phyloP scores from a whole-genome alignment of 2,888 invertebrate genomes.

The Lithodes maja region DNA sequence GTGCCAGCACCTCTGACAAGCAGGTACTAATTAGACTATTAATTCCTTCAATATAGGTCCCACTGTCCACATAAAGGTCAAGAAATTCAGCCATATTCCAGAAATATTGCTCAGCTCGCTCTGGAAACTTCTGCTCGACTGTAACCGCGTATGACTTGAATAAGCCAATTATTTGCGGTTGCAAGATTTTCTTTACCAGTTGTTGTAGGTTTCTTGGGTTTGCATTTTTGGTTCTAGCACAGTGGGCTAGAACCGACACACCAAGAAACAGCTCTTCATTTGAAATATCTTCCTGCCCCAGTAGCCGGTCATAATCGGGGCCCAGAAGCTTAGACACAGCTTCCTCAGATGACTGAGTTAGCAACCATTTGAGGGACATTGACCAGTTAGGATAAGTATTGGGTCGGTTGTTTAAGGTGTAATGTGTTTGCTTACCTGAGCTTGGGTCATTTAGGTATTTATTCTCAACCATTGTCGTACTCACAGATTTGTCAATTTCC shows the following conservation, averaged over 20 bases:
- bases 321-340: conserved; percentile 32
- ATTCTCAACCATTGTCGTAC: background rate
- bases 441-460: background rate
- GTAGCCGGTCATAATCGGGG: conserved; percentile 30
- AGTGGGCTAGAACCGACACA: conserved; percentile 46
- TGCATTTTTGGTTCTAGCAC: conserved; percentile 12
- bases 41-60: conserved; percentile 19
- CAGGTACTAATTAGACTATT: conserved; percentile 37
- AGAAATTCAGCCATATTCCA: conserved; percentile 54
- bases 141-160: conserved; percentile 46
- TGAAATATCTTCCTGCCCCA: conserved; percentile 38
- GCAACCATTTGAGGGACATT: conserved; percentile 7
- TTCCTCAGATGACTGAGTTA: conserved; percentile 40
- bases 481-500: background rate
- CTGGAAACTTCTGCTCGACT: conserved; percentile 28
- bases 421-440: background rate
- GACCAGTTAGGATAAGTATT: conserved; percentile 32
- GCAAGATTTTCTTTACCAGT: conserved; percentile 44
- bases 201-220: background rate
- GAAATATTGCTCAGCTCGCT: conserved; percentile 54
- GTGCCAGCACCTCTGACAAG: conserved; percentile 30
- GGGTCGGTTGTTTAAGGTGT: background rate
- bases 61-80: conserved; percentile 27
- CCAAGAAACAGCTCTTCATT: conserved; percentile 57
- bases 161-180: conserved; percentile 38